Base-by-base conservation (phyloP, 2,797 vertebrate species). In the Pseudotriccus pelzelni region DNA sequence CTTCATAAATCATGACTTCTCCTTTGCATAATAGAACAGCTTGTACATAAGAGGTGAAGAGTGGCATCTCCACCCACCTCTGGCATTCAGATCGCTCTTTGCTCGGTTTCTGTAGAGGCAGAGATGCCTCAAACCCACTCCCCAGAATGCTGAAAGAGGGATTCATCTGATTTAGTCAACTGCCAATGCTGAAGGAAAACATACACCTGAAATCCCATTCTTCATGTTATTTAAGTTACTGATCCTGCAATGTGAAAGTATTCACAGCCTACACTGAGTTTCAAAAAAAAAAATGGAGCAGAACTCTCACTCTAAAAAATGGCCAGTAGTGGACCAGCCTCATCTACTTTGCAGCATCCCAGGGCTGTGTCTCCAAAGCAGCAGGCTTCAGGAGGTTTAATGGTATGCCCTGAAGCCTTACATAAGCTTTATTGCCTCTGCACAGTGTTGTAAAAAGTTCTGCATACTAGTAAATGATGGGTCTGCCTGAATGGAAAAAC, bases 91-190 rank as follows among this genome's bases (percentile, higher is more conserved):
- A 49, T 64, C 0, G 0, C 39, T 39, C n/a, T 76, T 64, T 0
- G 0, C 28, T 63, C 1, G 0, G 27, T 60, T 70, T 77, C 56
- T 46, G n/a, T n/a, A 77, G 66, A 64, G 58, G 50, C 0, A 3
- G 30, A 63, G 41, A 6, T 10, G 9, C 24, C 50, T 85, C 3
- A 9, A 90, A 55, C 53, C 32, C 2, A 3, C 60, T 63, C n/a
- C 9, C 6, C 15, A 6, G 0, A 25, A 68, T 1, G 8, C 55
- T 79, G 34, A 30, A 82, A 78, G 39, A 63, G 34, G 37, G 41
- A 76, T 60, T 55, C 13, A 4, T 67, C 67, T 50, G 19, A 68
- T 14, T 30, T 18, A 37, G 14, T 25, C 37, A 60, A 64, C 23
- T 64, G 37, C 28, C 28, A 30, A 15, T 8, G 41, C 69, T 83